Conservation (phyloP, 2,797 vertebrate genomes). For the Danionella dracula region DNA sequence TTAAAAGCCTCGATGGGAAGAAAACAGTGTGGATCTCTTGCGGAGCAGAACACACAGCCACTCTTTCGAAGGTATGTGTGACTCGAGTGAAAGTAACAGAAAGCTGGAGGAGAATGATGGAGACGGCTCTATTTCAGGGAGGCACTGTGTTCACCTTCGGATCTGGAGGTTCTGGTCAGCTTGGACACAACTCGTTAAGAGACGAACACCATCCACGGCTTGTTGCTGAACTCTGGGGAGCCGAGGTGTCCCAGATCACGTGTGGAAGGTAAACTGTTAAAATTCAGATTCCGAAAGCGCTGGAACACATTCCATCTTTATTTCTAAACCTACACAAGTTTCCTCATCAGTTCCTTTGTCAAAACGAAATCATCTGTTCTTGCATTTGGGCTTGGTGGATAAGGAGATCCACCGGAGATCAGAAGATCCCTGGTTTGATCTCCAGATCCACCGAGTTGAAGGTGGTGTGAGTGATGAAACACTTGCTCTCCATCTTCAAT, state of each 20-base stretch:
- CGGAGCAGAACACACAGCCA: conserved; percentile 75
- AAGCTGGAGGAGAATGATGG: neutral
- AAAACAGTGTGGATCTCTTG: conserved; percentile 69
- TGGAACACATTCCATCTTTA: too few species aligned
- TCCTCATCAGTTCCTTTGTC: too few species aligned
- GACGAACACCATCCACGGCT: conserved; percentile 69
- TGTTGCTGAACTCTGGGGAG: conserved; percentile 69
- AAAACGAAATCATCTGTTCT: too few species aligned
- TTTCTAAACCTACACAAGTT: too few species aligned
- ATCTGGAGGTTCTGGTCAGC: conserved; percentile 75
- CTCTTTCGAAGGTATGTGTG: conserved; percentile 71
- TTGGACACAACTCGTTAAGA: conserved; percentile 76
- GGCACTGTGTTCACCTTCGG: conserved; percentile 80
- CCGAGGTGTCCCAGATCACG: conserved; percentile 65
- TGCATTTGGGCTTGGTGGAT: too few species aligned
- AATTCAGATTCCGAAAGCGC: too few species aligned
- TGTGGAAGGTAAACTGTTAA: conserved; percentile 73
- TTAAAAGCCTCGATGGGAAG: conserved; percentile 61
- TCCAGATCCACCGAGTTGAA: too few species aligned
- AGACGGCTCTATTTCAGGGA: conserved; percentile 54
- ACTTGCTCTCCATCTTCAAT: too few species aligned
- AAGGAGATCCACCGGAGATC: too few species aligned
- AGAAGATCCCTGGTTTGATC: too few species aligned
- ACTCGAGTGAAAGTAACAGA: too few species aligned
- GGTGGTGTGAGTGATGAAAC: too few species aligned